Conservation (phyloP, 2,113 vertebrate genomes). For the Dasyornis broadbenti region DNA sequence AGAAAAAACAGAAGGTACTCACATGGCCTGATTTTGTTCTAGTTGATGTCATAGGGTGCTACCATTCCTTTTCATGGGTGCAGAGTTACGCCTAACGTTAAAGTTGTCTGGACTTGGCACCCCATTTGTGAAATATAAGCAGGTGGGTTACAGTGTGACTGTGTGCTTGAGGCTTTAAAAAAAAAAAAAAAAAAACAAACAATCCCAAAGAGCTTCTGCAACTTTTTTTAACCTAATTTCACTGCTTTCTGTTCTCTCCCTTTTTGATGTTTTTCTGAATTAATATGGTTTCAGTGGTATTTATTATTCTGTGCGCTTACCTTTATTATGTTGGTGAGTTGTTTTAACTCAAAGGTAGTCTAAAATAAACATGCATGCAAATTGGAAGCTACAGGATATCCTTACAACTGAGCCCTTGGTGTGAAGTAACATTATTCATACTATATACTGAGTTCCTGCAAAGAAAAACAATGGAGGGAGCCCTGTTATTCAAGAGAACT, state of each 20-base stretch:
- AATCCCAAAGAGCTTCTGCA: not conserved
- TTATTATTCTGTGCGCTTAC: not conserved
- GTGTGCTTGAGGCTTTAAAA: not conserved
- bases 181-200: no score
- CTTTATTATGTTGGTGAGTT: not conserved
- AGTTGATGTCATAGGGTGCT: not conserved
- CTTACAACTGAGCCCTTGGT: not conserved
- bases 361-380: not conserved
- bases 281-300: not conserved
- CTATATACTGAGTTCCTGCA: not conserved
- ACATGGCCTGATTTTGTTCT: not conserved
- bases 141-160: not conserved
- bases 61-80: not conserved
- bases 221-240: not conserved
- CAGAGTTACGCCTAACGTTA: not conserved
- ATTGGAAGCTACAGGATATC: not conserved
- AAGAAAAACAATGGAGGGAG: not conserved
- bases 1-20: not conserved
- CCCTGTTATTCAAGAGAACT: not conserved
- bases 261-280: not conserved
- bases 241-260: not conserved
- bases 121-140: not conserved
- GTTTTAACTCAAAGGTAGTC: not conserved
- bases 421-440: not conserved
- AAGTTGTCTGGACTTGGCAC: not conserved